Base-by-base conservation (phyloP, 2,888 invertebrate species). In the Carterocephalus palaemon region DNA sequence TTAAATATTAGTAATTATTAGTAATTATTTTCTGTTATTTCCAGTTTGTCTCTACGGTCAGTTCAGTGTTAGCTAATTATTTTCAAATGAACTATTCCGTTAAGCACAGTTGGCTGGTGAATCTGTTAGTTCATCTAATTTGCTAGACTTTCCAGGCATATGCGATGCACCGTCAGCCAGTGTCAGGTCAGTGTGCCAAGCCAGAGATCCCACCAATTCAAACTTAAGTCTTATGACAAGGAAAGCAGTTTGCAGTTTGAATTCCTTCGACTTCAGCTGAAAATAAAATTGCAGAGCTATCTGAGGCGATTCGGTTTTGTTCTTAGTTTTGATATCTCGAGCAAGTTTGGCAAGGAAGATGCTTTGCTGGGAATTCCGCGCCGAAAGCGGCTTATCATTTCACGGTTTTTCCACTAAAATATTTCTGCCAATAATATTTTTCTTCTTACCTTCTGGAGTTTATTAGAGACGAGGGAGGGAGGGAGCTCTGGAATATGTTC, bases 261-360 rank as follows among this genome's bases (percentile, higher is more conserved):
- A 34, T 28, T 22, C 34, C 28, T n/a, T n/a, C 42, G 26, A 34
- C 42, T 22, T 42, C 42, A 42, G 42, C 42, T 42, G 10, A 42
- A 42, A 42, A 42, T 42, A 42, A 42, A 42, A 42, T 26, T 34
- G 42, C 26, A 28, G 24, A 41, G 34, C 20, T 42, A 34, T 42
- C 28, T 42, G 42, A 34, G 15, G 28, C 42, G 34, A 42, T 42
- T 42, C 34, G 33, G 42, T 42, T 42, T 42, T 42, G 42, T 42
- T 42, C 34, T 42, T 34, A 42, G 42, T 42, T n/a, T 42, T 42
- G 42, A 42, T 42, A 42, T 42, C 42, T 42, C 34, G 34, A n/a
- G 42, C 33, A 42, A 42, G 7, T 34, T 42, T 42, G 42, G 42
- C 42, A 34, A 42, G 26, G 26, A 15, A 34, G 42, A 33, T 42